Evolutionary conservation across 2,113 vertebrate genomes (phyloP).

Genomic region (Lycocorax pyrrhopterus): DNA sequence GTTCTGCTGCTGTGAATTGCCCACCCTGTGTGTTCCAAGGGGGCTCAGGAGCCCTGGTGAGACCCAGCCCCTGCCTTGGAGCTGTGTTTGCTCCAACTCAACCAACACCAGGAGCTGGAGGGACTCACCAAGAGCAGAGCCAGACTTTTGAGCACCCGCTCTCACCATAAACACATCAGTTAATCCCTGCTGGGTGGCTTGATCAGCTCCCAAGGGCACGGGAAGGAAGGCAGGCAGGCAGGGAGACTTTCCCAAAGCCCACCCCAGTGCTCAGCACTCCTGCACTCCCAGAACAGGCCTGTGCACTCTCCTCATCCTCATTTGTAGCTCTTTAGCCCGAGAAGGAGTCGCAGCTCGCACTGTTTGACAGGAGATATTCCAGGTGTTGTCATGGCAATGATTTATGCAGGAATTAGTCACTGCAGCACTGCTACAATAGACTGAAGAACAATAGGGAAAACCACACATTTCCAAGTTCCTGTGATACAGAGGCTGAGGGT

Average conservation of each 20-base stretch:
- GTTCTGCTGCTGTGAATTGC: neutral
- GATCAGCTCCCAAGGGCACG: neutral
- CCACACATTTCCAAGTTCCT: conserved; percentile 1
- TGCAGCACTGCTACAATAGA: conserved; percentile 6
- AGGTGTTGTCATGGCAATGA: conserved; percentile 72
- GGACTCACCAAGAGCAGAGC: neutral
- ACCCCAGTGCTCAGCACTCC: neutral
- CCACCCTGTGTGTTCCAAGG: neutral
- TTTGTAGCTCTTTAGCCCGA: neutral
- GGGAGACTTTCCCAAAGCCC: neutral
- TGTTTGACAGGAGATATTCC: neutral
- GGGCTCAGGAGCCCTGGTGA: neutral
- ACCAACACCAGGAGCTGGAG: neutral
- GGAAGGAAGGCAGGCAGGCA: neutral
- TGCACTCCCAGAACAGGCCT: neutral
- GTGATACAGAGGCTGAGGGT: neutral
- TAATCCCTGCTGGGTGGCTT: fast-evolving
- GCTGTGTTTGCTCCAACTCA: neutral
- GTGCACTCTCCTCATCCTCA: neutral
- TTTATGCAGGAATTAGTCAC: conserved; percentile 46
- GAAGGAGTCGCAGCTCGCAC: neutral
- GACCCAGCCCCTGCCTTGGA: neutral
- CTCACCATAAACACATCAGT: neutral
- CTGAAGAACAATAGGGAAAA: conserved; percentile 38
- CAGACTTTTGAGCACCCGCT: neutral